Conservation (phyloP, 2,888 invertebrate genomes). For the Lasioglossum calceatum region DNA sequence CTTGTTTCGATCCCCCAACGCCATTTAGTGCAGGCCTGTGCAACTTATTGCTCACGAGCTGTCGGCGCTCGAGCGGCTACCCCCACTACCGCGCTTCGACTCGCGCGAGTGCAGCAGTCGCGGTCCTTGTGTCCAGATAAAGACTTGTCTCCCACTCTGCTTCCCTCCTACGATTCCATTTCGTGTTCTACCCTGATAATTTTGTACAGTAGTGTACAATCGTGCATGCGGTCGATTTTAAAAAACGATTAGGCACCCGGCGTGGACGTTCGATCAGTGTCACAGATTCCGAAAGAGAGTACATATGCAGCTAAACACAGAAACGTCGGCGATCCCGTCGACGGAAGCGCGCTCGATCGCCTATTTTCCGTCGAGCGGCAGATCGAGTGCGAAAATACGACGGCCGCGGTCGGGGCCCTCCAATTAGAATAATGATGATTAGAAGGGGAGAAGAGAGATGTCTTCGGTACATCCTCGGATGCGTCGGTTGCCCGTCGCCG, state of each 20-base stretch:
- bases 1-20: too few relatives aligned
- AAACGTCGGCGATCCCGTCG: background rate
- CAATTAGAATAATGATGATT: slow-evolving; percentile 66
- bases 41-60: too few relatives aligned
- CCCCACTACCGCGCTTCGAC: too few relatives aligned
- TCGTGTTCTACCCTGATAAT: background rate
- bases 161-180: too few relatives aligned
- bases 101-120: too few relatives aligned
- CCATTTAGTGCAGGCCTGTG: too few relatives aligned
- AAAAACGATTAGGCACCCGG: background rate
- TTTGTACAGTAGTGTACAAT: background rate
- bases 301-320: background rate
- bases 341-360: background rate
- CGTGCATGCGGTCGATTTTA: background rate
- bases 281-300: background rate
- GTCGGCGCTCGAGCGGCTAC: too few relatives aligned
- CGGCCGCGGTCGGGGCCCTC: slow-evolving; percentile 21
- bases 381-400: slow-evolving; percentile 47
- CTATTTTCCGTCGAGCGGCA: background rate
- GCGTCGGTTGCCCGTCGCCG: slow-evolving; percentile 48
- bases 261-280: slow-evolving; percentile 26
- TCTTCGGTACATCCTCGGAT: slow-evolving; percentile 24
- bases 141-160: too few relatives aligned
- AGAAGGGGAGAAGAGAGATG: slow-evolving; percentile 30
- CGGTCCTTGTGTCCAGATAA: too few relatives aligned